Base-by-base conservation (phyloP, 2,113 vertebrate species). In the Seriola aureovittata region DNA sequence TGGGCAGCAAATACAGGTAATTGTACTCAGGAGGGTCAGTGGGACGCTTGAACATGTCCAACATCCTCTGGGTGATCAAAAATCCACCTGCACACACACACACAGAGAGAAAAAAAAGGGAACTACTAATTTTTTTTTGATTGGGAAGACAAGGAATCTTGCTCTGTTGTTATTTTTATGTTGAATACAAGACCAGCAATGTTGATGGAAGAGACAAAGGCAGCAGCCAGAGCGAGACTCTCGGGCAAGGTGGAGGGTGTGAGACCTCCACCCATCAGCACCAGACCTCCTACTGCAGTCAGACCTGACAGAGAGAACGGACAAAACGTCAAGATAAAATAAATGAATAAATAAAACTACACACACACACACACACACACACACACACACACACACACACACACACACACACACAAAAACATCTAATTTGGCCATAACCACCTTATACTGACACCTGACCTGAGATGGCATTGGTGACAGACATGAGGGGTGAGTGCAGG, bases 401-500 rank as follows among this genome's bases (percentile, higher is more conserved):
- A 14, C 19, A n/a, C 40, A 42, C 14, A 14, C 19, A n/a, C 34
- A 54, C 5, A 57, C 11, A 40, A 29, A 36, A 21, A 42, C 52
- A 52, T 19, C 23, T 10, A 57, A 64, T 29, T 5, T 38, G n/a
- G 3, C n/a, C 3, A 0, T 3, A 25, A 70, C 1, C 8, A 25
- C n/a, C 14, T 54, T 2, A 14, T 7, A 17, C 4, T 8, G 60
- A 42, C 52, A 50, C 11, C 95, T 89, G 78, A 99, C 98, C 98
- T 94, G 98, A 99, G 91, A 99, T 99, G 44, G 98, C 98, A 78
- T 99, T 99, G 78, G 98, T 99, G 85, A 99, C 98, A 2, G 98
- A 99, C 98, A 99, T 99, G 80, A 99, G 97, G 0, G 98, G 98
- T 8, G 98, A 99, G 93, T 99, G 98, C 80, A 99, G 96, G 23